phyloP scores from a whole-genome alignment of 2,113 vertebrate genomes.

The Silurus glanis region DNA sequence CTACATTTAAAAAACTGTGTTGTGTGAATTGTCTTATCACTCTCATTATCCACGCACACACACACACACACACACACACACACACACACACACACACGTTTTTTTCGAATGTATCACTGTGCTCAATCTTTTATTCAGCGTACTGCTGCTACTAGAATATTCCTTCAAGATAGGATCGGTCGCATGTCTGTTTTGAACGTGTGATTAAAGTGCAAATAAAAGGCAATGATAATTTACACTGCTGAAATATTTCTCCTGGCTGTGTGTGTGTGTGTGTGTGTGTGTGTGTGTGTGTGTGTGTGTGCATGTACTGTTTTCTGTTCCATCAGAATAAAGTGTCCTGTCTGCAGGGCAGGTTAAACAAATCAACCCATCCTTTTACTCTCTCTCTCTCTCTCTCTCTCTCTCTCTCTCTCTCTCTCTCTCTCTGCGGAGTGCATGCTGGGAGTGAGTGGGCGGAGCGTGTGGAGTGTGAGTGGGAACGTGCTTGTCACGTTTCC shows the following conservation, averaged over 20 bases:
- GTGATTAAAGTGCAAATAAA: slow-evolving; percentile 25
- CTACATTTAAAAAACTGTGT: background rate
- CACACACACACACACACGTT: background rate
- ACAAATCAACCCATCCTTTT: slow-evolving; percentile 21
- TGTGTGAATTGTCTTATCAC: background rate
- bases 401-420: background rate
- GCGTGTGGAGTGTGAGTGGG: too few species aligned
- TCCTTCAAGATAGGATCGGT: background rate
- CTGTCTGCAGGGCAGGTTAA: slow-evolving; percentile 45
- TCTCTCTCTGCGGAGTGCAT: background rate
- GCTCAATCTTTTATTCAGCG: background rate
- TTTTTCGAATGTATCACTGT: too few species aligned
- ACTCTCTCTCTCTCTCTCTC: background rate
- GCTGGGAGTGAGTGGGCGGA: too few species aligned
- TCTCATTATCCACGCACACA: too few species aligned
- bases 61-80: too few species aligned
- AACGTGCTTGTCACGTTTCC: too few species aligned
- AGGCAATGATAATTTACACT: slow-evolving; percentile 23
- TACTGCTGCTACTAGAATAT: background rate
- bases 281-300: slow-evolving; percentile 28
- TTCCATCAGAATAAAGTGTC: slow-evolving; percentile 65
- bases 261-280: slow-evolving; percentile 8
- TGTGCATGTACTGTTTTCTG: background rate
- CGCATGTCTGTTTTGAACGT: background rate
- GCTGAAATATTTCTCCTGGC: slow-evolving; percentile 21